phyloP scores from a whole-genome alignment of 2,797 vertebrate species.

The Phaenicophaeus curvirostris region DNA sequence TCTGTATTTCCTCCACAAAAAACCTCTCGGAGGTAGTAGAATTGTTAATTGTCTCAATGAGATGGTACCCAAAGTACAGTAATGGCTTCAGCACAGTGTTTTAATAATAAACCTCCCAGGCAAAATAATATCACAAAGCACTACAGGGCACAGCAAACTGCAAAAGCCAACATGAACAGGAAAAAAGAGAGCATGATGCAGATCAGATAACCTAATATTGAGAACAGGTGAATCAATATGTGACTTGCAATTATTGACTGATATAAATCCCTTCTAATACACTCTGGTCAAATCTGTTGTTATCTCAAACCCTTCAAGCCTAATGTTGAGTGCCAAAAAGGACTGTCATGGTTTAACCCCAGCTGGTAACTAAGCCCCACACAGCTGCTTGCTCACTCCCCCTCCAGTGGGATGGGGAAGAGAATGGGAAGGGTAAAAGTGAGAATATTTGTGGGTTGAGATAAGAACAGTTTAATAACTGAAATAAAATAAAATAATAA shows the following conservation, averaged over 20 bases:
- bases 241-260: not conserved
- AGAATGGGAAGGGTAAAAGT: too few species aligned
- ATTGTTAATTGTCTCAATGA: not conserved
- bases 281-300: not conserved
- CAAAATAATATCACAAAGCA: not conserved
- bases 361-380: too few species aligned
- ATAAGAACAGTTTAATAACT: too few species aligned
- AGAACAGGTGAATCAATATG: not conserved
- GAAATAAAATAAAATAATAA: too few species aligned
- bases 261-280: not conserved
- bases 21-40: not conserved
- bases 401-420: too few species aligned
- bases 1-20: not conserved
- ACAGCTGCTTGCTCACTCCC: too few species aligned
- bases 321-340: rapidly evolving
- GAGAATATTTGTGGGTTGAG: too few species aligned
- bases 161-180: not conserved
- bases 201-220: not conserved
- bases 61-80: not conserved
- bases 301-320: not conserved
- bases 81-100: not conserved
- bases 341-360: too few species aligned
- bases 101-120: not conserved
- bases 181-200: not conserved
- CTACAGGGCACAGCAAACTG: not conserved